These are phyloP conservation scores for Cordilura impudica DNA, from an alignment of 2,888 invertebrate genomes.

Conservation along the genomic window DNA sequence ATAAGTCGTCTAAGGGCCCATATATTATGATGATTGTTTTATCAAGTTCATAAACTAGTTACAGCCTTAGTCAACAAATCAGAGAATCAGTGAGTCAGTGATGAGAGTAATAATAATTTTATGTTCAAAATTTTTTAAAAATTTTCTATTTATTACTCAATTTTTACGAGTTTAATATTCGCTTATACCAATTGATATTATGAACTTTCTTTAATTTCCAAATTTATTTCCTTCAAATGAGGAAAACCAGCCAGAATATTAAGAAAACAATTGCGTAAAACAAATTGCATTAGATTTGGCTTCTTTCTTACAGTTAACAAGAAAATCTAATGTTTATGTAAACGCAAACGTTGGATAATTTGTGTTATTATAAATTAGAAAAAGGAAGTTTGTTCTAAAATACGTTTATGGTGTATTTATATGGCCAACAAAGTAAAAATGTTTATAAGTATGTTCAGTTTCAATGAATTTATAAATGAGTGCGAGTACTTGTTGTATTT, in stretches of 20 bases:
- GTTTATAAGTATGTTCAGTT: background rate
- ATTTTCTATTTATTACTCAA: too few relatives aligned
- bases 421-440: background rate
- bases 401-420: background rate
- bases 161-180: too few relatives aligned
- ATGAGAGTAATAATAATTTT: too few relatives aligned
- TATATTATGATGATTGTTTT: too few relatives aligned
- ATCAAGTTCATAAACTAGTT: too few relatives aligned
- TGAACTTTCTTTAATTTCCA: too few relatives aligned
- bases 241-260: background rate
- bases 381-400: background rate
- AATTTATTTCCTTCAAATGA: background rate
- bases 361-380: background rate
- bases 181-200: too few relatives aligned
- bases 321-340: constrained; percentile 44
- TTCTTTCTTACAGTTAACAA: constrained; percentile 25
- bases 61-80: too few relatives aligned
- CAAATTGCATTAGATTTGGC: constrained; percentile 13
- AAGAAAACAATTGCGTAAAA: background rate
- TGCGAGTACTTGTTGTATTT: too few relatives aligned
- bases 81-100: too few relatives aligned
- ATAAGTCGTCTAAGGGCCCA: too few relatives aligned
- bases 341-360: constrained; percentile 11
- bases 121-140: too few relatives aligned
- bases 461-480: background rate